These are phyloP conservation scores for Phyllopteryx taeniolatus DNA, from an alignment of 2,113 vertebrate species.

Conservation along the genomic window DNA sequence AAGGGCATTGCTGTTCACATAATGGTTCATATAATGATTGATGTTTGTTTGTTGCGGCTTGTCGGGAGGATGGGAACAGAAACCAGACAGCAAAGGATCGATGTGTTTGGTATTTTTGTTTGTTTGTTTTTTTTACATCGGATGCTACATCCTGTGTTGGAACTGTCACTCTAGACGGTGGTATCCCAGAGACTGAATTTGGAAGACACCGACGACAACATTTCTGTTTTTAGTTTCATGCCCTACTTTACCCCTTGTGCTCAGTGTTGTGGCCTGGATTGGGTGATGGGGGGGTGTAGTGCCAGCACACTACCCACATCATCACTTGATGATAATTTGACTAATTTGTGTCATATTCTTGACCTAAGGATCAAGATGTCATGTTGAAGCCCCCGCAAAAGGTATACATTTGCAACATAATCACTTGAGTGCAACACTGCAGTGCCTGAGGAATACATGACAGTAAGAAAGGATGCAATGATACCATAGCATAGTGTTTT, in stretches of 20 bases:
- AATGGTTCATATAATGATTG: not conserved
- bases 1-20: not conserved
- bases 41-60: not conserved
- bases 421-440: not conserved
- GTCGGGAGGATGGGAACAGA: not conserved
- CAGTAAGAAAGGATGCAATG: not conserved
- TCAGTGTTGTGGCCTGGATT: conserved; percentile 1
- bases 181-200: not conserved
- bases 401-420: not conserved
- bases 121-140: not conserved
- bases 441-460: not conserved
- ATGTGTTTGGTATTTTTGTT: not conserved
- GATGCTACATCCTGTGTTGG: not conserved
- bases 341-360: not conserved
- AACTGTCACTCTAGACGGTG: conserved; percentile 6
- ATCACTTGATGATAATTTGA: not conserved
- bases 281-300: not conserved
- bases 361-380: not conserved
- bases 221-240: conserved; percentile 33
- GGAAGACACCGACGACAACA: conserved; percentile 23
- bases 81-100: not conserved
- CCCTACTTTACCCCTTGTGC: conserved; percentile 17
- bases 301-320: not conserved
- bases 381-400: not conserved
- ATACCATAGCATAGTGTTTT: not conserved